Base-by-base conservation (phyloP, 2,888 invertebrate species). In the Mimumesa dahlbomi region DNA sequence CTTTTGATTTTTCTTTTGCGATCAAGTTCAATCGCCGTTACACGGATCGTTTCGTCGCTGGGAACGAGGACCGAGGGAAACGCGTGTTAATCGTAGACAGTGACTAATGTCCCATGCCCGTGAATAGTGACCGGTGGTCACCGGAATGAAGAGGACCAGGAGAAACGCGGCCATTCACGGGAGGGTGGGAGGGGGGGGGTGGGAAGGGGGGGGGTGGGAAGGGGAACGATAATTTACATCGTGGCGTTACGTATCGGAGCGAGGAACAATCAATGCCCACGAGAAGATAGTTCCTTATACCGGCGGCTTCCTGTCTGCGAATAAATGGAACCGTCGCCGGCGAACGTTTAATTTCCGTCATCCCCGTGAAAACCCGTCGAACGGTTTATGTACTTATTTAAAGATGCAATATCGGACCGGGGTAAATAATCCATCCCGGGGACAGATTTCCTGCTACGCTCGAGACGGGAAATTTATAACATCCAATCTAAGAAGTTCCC, bases 71-170 rank as follows among this genome's bases (percentile, higher is more conserved):
- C 52, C 53, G 75, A 75, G 80, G 82, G 77, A 82, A 77, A 76
- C 70, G 74, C 62, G 58, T 77, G 79, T 79, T 79, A 79, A 79
- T 79, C 77, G 75, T 43, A 62, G 77, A 73, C 79, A 77, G 79
- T 79, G 79, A 79, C 65, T 79, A 79, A 79, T 79, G 77, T 65
- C 34, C 63, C 66, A 29, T 69, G 61, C 46, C 50, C 49, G 67
- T 62, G 73, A 72, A 40, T 43, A 49, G 57, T 61, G 57, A 42
- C n/a, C 59, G 69, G 59, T 67, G 75, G 72, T 69, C 74, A 50
- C 58, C 63, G 62, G 64, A 52, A 70, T 29, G 68, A 66, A 52
- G 63, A 73, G 34, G 76, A 50, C 70, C 62, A 63, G 75, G 65
- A 77, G 68, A 45, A 74, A 68, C 65, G 67, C 21, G 46, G 34